Evolutionary conservation across 1,140 invertebrate genomes (phyloP), one percentile per base, ranked within the genome.

Genomic region (Philotrypesis tridentata): DNA sequence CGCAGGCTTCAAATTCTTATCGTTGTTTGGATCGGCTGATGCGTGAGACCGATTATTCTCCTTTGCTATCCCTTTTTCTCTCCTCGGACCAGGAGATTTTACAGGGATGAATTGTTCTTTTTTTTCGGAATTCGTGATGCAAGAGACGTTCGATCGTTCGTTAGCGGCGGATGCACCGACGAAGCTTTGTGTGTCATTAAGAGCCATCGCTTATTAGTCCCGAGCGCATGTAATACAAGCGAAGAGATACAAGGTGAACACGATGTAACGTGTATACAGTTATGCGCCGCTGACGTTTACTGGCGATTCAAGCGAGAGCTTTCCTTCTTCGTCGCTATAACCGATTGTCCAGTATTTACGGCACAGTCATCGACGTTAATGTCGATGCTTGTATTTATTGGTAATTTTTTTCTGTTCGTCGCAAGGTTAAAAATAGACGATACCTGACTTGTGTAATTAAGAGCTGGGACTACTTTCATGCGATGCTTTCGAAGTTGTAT

Each of bases 1-100:
- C 67, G 79, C 80, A 61, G 25, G 21, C 70, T 75, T 43, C 21
- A 7, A 63, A 77, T 77, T 67, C 75, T 77, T 77, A 61, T 70
- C 61, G 27, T 63, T 33, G 21, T 60, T 83, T 82, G 63, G n/a
- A 80, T 48, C 61, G 23, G 5, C 14, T 33, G n/a, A n/a, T n/a
- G 31, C 14, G 23, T 25, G 40, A 60, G 29, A 55, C 14, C 37
- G 11, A 25, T 25, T 72, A 37, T 72, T 31, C 23, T 72, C 29
- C 60, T 9, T 29, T 55, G 31, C 61, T 17, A 73, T 43, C 8
- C 37, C 11, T 72, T 43, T 43, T 48, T 55, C 55, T 73, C n/a
- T 55, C 21, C n/a, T 55, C 17, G 21, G 48, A 21, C 48, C 48
- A 17, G n/a, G 48, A 55, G 17, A 55, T 17, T 55, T 55, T 55